Percentiles rank a stretch among this genome's conserved stretches.
These are phyloP conservation scores for Drosophila melanogaster DNA, from an alignment of 1,140 invertebrate species.

Conservation along the genomic window Release_6_plus_ISO1_MT NC_004354.4:7341001-7341500, in stretches of 20 bases:
- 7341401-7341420: slow-evolving; percentile 91
- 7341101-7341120: neutral
- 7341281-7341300: slow-evolving; percentile 89
- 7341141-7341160: too few relatives aligned
- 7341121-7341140: neutral
- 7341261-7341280: slow-evolving; percentile 93
- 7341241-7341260: slow-evolving; percentile 93
- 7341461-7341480: slow-evolving; percentile 89
- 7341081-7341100: neutral
- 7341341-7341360: slow-evolving; percentile 89
- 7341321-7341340: slow-evolving; percentile 87
- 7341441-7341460: slow-evolving; percentile 91
- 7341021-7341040: neutral
- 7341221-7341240: slow-evolving; percentile 92
- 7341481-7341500: slow-evolving; percentile 91
- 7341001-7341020: neutral
- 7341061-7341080: neutral
- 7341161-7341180: neutral
- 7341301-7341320: slow-evolving; percentile 90
- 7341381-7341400: slow-evolving; percentile 93
- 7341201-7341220: slow-evolving; percentile 95
- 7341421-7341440: slow-evolving; percentile 92
- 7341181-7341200: slow-evolving; percentile 86
- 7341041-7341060: neutral
- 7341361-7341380: slow-evolving; percentile 92